Percentiles rank a stretch among this genome's conserved stretches.
Evolutionary conservation across 2,797 vertebrate species (phyloP).

Genomic region (Rhodeus uyekii): DNA sequence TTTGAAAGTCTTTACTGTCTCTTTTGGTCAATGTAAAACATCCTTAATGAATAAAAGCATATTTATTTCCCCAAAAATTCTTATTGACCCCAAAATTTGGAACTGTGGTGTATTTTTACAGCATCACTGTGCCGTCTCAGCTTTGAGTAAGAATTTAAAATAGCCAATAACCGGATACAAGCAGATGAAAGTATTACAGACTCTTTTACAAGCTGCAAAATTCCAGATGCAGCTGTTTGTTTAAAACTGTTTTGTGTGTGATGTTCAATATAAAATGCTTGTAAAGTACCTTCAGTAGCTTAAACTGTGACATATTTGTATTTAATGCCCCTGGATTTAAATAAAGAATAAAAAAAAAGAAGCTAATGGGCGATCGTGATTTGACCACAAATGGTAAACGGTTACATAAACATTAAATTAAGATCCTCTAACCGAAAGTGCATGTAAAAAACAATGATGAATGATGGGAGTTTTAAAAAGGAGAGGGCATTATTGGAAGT

Average conservation of each 20-base stretch:
- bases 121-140: background rate
- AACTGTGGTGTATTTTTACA: background rate
- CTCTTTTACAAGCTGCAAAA: background rate
- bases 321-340: conserved; percentile 45
- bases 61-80: background rate
- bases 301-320: conserved; percentile 40
- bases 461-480: background rate
- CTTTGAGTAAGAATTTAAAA: background rate
- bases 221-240: conserved; percentile 7
- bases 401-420: conserved; percentile 25
- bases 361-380: background rate
- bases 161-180: conserved; percentile 11
- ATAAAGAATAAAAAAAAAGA: conserved; percentile 20
- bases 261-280: conserved; percentile 21
- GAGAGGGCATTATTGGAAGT: background rate
- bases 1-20: background rate
- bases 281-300: conserved; percentile 14
- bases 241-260: conserved; percentile 27
- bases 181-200: conserved; percentile 31
- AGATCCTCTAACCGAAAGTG: conserved; percentile 32
- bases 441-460: conserved; percentile 27
- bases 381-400: conserved; percentile 38
- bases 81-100: background rate
- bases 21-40: background rate
- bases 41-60: background rate